Evolutionary conservation across 1,140 invertebrate genomes (phyloP).

Genomic region (Brachionus angularis): DNA sequence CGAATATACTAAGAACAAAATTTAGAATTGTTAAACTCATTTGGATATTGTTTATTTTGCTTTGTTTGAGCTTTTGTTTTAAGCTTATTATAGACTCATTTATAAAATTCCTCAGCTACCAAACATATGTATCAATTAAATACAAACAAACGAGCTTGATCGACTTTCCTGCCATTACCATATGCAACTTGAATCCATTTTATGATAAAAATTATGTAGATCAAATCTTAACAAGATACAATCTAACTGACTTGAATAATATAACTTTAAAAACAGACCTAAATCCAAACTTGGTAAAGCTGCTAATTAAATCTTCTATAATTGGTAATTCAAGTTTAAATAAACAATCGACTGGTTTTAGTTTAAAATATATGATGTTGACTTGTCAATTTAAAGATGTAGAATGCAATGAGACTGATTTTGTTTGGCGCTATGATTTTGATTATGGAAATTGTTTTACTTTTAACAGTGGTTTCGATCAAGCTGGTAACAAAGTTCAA

Average conservation of each 20-base stretch:
- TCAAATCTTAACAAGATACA: slow-evolving; percentile 17
- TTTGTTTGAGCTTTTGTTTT: not conserved
- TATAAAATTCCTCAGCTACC: not conserved
- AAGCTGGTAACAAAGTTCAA: not conserved
- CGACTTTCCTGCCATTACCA: slow-evolving; percentile 55
- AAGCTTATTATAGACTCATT: not conserved
- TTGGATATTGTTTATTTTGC: not conserved
- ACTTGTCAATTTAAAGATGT: slow-evolving; percentile 45
- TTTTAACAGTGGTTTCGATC: slow-evolving; percentile 45
- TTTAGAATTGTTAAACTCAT: slow-evolving; percentile 24
- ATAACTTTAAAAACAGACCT: not conserved
- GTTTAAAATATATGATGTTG: slow-evolving; percentile 10
- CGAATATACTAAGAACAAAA: slow-evolving; percentile 2
- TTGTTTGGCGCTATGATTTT: slow-evolving; percentile 20
- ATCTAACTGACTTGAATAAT: not conserved
- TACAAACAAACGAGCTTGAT: slow-evolving; percentile 27
- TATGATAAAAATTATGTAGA: too few relatives aligned
- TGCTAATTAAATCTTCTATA: slow-evolving; percentile 45
- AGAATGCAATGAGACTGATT: slow-evolving; percentile 40
- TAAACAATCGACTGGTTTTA: not conserved
- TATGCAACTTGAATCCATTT: slow-evolving; percentile 57
- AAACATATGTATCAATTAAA: not conserved
- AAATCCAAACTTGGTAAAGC: slow-evolving; percentile 46
- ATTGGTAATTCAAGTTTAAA: not conserved
- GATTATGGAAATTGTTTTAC: slow-evolving; percentile 45